A percentile compares a stretch with the other conserved stretches of the same genome.
These are phyloP conservation scores for Myanophis thanlyinensis DNA, from an alignment of 2,113 vertebrate genomes.

Conservation along the genomic window DNA sequence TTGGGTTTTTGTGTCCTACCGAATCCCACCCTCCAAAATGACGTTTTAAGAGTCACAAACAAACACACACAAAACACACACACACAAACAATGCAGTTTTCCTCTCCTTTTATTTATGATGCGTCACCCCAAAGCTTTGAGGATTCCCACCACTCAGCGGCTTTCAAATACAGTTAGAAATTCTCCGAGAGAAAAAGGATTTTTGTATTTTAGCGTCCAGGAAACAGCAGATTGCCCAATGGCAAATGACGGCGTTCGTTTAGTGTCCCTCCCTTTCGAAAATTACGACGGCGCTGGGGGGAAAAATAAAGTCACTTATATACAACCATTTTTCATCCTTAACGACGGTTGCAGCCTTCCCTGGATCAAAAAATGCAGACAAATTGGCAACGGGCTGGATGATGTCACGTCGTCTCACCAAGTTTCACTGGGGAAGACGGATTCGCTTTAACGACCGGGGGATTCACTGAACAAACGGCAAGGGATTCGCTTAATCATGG, in stretches of 20 bases:
- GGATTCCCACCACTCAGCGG: no score
- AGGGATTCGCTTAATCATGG: no score
- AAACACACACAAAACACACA: no score
- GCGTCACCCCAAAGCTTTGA: no score
- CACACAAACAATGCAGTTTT: no score
- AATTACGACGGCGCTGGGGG: not conserved
- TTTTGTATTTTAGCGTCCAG: not conserved
- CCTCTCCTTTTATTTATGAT: not conserved
- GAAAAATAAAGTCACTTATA: not conserved
- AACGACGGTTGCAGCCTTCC: rapidly evolving
- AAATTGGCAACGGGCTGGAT: no score
- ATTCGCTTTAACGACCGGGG: no score
- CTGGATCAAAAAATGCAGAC: no score
- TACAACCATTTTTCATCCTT: not conserved
- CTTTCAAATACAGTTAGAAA: not conserved
- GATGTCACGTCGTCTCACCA: no score
- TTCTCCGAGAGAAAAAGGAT: not conserved
- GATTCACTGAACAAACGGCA: no score
- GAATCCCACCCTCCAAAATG: not conserved
- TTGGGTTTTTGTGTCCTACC: not conserved
- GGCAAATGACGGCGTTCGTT: not conserved
- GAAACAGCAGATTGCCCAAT: not conserved
- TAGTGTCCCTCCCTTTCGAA: not conserved
- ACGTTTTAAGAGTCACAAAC: not conserved
- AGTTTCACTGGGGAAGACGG: no score